Percentiles rank a stretch among this genome's conserved stretches.
phyloP scores from a whole-genome alignment of 2,797 vertebrate genomes.

The Sandelia bainsii region DNA sequence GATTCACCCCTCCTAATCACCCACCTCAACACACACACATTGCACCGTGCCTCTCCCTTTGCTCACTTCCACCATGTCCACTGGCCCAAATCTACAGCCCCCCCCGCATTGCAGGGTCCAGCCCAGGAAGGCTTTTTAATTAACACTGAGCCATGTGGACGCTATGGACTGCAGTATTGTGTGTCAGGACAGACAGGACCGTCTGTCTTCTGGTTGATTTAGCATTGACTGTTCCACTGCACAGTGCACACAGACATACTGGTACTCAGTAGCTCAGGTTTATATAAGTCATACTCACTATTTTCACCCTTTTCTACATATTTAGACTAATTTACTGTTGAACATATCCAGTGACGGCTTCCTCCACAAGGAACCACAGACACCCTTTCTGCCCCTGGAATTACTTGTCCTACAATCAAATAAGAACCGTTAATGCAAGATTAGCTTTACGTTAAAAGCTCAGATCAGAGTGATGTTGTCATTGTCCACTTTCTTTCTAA shows the following conservation, averaged over 20 bases:
- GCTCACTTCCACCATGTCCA: constrained; percentile 56
- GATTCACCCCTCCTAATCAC: constrained; percentile 39
- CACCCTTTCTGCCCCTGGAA: not conserved
- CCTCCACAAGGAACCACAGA: not conserved
- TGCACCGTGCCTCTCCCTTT: constrained; percentile 57
- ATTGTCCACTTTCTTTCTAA: constrained; percentile 70
- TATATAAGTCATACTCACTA: constrained; percentile 29
- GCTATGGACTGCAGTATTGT: constrained; percentile 70
- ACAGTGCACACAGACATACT: constrained; percentile 18
- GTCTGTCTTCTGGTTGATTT: constrained; percentile 55
- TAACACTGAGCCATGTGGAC: constrained; percentile 81
- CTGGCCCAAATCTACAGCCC: constrained; percentile 59
- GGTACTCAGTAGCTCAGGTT: constrained; percentile 73
- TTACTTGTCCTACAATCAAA: not conserved
- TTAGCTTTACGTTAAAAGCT: not conserved
- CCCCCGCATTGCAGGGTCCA: constrained; percentile 41
- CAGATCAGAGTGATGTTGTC: constrained; percentile 18
- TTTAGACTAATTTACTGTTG: constrained; percentile 10
- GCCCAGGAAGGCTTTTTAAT: constrained; percentile 79
- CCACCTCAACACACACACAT: constrained; percentile 49
- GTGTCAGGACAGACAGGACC: constrained; percentile 77
- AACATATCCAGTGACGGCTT: constrained; percentile 16
- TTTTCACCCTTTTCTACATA: constrained; percentile 18
- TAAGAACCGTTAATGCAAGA: constrained; percentile 8
- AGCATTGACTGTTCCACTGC: constrained; percentile 31